These are phyloP conservation scores for Acutogordius australiensis DNA, from an alignment of 2,888 invertebrate species.

Conservation along the genomic window DNA sequence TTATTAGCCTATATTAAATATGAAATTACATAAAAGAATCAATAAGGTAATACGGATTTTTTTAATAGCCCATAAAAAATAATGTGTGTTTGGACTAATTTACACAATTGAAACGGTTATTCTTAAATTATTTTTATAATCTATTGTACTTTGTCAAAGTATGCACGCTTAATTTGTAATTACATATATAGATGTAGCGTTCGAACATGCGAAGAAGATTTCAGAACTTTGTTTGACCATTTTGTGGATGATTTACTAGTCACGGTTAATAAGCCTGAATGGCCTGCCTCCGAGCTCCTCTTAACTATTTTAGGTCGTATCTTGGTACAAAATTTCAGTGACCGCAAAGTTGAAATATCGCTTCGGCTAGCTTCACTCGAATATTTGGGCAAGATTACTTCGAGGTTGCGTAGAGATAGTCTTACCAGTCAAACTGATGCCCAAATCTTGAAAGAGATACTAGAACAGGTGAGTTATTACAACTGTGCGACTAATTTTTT, in stretches of 20 bases:
- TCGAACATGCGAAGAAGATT: constrained; percentile 36
- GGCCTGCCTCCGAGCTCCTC: constrained; percentile 87
- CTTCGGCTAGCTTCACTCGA: constrained; percentile 79
- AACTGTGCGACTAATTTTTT: too few species aligned
- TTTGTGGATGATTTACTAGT: constrained; percentile 85
- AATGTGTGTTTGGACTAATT: too few species aligned
- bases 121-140: background rate
- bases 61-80: too few species aligned
- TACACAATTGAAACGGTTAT: too few species aligned
- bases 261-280: constrained; percentile 92
- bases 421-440: constrained; percentile 30
- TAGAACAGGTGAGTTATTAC: constrained; percentile 12
- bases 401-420: constrained; percentile 57
- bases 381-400: constrained; percentile 44
- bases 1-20: too few species aligned
- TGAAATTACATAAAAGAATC: too few species aligned
- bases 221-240: constrained; percentile 83
- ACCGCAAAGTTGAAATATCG: constrained; percentile 75
- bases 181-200: constrained; percentile 25
- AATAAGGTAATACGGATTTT: too few species aligned
- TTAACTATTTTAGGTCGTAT: constrained; percentile 27
- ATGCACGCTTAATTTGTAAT: constrained; percentile 12
- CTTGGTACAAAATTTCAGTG: constrained; percentile 41
- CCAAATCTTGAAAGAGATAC: constrained; percentile 13
- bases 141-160: constrained; percentile 28